Evolutionary conservation across 2,888 invertebrate species (phyloP), one percentile per base, ranked within the genome.

Genomic region (Oscheius myriophilus): DNA sequence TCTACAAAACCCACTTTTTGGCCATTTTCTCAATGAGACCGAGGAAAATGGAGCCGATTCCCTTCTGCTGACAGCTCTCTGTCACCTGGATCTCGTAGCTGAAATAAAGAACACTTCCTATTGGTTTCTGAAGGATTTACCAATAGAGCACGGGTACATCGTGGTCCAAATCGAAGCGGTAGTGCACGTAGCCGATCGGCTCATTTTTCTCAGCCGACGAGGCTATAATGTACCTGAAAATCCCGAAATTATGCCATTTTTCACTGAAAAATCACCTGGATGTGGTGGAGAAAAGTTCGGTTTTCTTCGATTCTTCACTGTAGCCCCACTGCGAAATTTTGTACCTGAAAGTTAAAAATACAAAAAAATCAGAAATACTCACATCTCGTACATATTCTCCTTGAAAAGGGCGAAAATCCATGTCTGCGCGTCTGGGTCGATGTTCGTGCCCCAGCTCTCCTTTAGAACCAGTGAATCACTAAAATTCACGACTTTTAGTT

Each of bases 41-140:
- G 89, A 94, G 91, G 88, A 94, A 90, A 85, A 92, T 92, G 86
- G 91, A 92, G 4, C 95, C 95, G 52, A 95, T 89, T 12, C 94
- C 94, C 87, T 92, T 92, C 71, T 93, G 89, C 73, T 92, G 91
- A 41, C 91, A 90, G 12, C 88, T 89, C 61, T 90, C 87, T 85
- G 92, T 92, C 79, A 95, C 89, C 88, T 95, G 95, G 74, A 95
- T 90, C 87, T 95, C 95, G 89, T 95, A 95, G 87, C 93, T 93
- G 59, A 88, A 81, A 61, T 12, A 69, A 14, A 16, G 3, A 25
- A 33, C n/a, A n/a, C n/a, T n/a, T n/a, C n/a, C n/a, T n/a, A n/a
- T n/a, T n/a, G n/a, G n/a, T n/a, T n/a, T n/a, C n/a, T n/a, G n/a
- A n/a, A n/a, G n/a, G n/a, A n/a, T n/a, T n/a, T n/a, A 92, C 92